phyloP scores from a whole-genome alignment of 2,888 invertebrate species.

The Polia nebulosa region DNA sequence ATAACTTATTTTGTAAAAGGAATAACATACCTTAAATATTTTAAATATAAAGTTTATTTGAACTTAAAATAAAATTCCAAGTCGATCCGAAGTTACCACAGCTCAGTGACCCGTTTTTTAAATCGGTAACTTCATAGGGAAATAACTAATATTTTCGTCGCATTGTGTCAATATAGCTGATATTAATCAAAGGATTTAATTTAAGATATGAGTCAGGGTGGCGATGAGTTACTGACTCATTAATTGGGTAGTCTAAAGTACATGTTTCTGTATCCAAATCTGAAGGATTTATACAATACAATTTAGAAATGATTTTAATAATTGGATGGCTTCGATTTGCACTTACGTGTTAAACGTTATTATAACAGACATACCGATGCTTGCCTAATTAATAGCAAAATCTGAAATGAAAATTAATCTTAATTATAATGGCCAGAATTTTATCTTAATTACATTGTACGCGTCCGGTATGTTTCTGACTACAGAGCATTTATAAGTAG shows the following conservation, averaged over 20 bases:
- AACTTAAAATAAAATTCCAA: too few relatives aligned
- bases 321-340: slow-evolving; percentile 34
- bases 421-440: slow-evolving; percentile 8
- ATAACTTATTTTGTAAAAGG: too few relatives aligned
- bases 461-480: slow-evolving; percentile 32
- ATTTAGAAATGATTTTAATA: slow-evolving; percentile 25
- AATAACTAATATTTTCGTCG: slow-evolving; percentile 8
- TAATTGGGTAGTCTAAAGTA: slow-evolving; percentile 39
- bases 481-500: slow-evolving; percentile 13
- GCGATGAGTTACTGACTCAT: slow-evolving; percentile 32
- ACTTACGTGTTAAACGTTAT: slow-evolving; percentile 27
- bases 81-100: too few relatives aligned
- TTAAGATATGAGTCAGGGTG: slow-evolving; percentile 49
- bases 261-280: slow-evolving; percentile 5
- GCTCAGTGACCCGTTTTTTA: too few relatives aligned
- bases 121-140: too few relatives aligned
- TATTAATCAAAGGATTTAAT: slow-evolving; percentile 36
- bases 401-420: slow-evolving; percentile 12
- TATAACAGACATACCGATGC: slow-evolving; percentile 7
- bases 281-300: slow-evolving; percentile 5
- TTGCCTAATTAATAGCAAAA: slow-evolving; percentile 26
- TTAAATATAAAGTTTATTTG: too few relatives aligned
- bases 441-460: slow-evolving; percentile 10
- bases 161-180: slow-evolving; percentile 4
- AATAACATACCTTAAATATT: too few relatives aligned